phyloP scores from a whole-genome alignment of 2,888 invertebrate genomes.

The Andricus quercusramuli region DNA sequence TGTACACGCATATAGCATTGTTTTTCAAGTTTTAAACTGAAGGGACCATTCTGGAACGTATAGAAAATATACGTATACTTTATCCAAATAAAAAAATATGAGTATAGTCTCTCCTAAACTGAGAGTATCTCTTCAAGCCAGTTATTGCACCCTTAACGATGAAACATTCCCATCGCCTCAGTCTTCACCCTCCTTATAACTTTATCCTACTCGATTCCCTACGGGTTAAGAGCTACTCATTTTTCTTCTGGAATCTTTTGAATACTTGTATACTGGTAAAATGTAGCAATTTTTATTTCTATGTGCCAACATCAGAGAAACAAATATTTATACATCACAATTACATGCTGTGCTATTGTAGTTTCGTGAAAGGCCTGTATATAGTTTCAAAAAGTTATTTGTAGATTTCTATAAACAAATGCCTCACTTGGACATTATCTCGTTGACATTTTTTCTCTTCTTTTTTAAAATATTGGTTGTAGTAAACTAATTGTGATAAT shows the following conservation, averaged over 20 bases:
- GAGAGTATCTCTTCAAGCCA: slow-evolving; percentile 34
- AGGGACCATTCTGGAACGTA: neutral
- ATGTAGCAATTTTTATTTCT: neutral
- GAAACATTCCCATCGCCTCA: neutral
- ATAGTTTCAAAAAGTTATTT: too few species aligned
- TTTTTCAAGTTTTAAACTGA: slow-evolving; percentile 35
- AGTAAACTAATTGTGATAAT: too few species aligned
- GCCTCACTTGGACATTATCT: too few species aligned
- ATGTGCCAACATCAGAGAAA: neutral
- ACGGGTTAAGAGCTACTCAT: neutral
- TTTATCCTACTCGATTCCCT: slow-evolving; percentile 34
- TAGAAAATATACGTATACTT: neutral
- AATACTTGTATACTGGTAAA: neutral
- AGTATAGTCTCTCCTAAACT: slow-evolving; percentile 2
- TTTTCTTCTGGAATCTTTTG: neutral
- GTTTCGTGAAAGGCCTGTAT: neutral
- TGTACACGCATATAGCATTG: slow-evolving; percentile 3
- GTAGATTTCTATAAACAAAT: too few species aligned
- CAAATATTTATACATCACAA: neutral
- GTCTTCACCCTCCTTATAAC: slow-evolving; percentile 38
- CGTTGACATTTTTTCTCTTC: too few species aligned
- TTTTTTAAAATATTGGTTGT: too few species aligned
- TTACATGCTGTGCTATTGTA: neutral
- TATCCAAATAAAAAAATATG: neutral
- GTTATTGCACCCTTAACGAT: slow-evolving; percentile 6